Conservation (phyloP, 2,797 vertebrate species). For the Chelonia mydas region DNA sequence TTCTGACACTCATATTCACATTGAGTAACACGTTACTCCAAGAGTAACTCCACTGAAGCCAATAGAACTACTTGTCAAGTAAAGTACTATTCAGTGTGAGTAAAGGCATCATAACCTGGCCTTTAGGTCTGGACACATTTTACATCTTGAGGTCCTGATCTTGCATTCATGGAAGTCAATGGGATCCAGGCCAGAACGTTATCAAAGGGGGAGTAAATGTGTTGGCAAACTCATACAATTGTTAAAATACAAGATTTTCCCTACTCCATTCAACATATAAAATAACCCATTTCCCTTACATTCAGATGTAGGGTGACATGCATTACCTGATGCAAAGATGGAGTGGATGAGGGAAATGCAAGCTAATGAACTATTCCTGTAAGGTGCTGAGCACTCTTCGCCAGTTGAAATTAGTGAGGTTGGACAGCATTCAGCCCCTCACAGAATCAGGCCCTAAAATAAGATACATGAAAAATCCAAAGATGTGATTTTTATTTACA, state of each 20-base stretch:
- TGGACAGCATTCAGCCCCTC: neutral
- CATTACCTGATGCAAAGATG: neutral
- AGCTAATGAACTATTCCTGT: neutral
- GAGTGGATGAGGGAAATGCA: neutral
- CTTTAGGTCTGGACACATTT: neutral
- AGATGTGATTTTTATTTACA: neutral
- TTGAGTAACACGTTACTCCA: neutral
- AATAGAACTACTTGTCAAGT: neutral
- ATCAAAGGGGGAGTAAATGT: neutral
- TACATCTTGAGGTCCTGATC: neutral
- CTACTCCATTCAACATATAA: neutral
- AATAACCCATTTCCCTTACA: neutral
- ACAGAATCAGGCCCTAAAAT: neutral
- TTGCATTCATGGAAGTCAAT: neutral
- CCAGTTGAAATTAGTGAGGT: neutral
- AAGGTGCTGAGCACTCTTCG: too few species aligned
- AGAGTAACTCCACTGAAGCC: neutral
- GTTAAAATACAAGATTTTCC: neutral
- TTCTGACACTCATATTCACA: neutral
- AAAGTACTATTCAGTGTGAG: neutral
- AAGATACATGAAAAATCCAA: neutral
- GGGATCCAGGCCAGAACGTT: neutral
- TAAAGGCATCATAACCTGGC: neutral
- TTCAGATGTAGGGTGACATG: neutral
- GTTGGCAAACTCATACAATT: neutral